Evolutionary conservation across 2,113 vertebrate species (phyloP).

Genomic region (Stegostoma tigrinum): DNA sequence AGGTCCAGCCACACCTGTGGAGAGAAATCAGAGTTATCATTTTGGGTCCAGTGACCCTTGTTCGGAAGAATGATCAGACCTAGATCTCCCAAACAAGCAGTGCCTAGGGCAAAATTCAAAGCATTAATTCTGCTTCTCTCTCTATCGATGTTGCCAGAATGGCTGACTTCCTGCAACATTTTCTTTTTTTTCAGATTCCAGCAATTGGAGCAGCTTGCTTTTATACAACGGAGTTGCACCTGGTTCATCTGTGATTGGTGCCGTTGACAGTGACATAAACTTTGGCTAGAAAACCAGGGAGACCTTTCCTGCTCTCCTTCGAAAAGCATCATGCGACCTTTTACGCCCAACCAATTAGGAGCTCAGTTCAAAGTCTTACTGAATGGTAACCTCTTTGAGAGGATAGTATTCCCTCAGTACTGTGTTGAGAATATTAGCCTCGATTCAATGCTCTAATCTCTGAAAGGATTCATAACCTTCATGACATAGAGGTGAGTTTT

Average conservation of each 20-base stretch:
- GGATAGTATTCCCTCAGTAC: background rate
- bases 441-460: background rate
- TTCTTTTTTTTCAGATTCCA: too few species aligned
- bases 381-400: background rate
- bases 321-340: background rate
- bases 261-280: background rate
- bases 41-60: too few species aligned
- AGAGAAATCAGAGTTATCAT: too few species aligned
- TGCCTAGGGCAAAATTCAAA: too few species aligned
- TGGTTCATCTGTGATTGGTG: background rate
- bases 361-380: background rate
- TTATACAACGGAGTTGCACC: background rate
- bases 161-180: too few species aligned
- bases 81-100: background rate
- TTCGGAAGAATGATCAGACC: background rate
- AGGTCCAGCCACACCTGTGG: too few species aligned
- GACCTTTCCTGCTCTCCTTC: background rate
- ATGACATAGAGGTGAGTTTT: background rate
- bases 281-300: background rate
- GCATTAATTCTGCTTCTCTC: too few species aligned
- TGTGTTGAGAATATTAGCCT: background rate
- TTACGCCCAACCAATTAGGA: background rate
- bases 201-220: too few species aligned
- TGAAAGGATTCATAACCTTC: background rate
- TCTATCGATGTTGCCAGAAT: too few species aligned